Conservation (phyloP, 2,113 vertebrate genomes). For the Podarcis cretensis region DNA sequence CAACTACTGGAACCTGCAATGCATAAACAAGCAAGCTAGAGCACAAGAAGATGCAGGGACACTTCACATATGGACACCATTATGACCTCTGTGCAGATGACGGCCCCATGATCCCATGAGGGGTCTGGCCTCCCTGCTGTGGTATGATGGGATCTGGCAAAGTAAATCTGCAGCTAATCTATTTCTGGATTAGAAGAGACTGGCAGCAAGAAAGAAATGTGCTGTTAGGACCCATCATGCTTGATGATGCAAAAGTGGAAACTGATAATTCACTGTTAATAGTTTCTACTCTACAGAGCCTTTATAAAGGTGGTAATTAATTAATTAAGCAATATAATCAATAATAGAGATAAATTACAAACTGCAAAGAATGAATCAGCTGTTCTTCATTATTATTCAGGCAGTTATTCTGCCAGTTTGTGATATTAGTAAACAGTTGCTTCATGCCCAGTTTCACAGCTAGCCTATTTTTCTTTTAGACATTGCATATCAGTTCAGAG, state of each 20-base stretch:
- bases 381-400: neutral
- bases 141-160: neutral
- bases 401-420: neutral
- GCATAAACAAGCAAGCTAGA: accelerated
- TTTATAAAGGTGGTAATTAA: too few relatives aligned
- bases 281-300: neutral
- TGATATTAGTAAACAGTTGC: neutral
- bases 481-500: neutral
- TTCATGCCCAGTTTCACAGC: neutral
- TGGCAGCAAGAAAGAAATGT: neutral
- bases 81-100: neutral
- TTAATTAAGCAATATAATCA: neutral
- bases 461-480: neutral
- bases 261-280: neutral
- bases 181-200: neutral
- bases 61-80: neutral
- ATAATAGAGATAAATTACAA: neutral
- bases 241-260: neutral
- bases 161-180: neutral
- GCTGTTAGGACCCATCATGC: too few relatives aligned
- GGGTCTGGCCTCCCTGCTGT: neutral
- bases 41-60: accelerated
- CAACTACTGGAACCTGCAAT: slow-evolving; percentile 80
- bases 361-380: neutral
- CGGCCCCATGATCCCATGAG: neutral